Evolutionary conservation across 2,888 invertebrate genomes (phyloP).

Genomic region (Epirrhoe alternata): DNA sequence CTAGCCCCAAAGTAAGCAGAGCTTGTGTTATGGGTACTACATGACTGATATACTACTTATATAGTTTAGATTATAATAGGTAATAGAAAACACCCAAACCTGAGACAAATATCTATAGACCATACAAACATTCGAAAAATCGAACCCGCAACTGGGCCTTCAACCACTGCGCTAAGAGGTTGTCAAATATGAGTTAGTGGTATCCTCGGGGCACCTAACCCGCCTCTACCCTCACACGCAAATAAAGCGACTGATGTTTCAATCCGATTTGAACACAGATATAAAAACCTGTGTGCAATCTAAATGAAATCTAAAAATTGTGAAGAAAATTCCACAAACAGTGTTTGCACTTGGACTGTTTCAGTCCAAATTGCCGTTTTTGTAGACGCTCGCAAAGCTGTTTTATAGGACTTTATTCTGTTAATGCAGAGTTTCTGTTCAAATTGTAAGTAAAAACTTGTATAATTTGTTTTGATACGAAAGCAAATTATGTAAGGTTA

Average conservation of each 20-base stretch:
- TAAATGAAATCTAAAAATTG: conserved; percentile 30
- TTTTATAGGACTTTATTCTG: conserved; percentile 35
- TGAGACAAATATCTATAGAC: too few relatives aligned
- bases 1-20: too few relatives aligned
- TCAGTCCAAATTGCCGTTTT: conserved; percentile 35
- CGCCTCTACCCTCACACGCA: conserved; percentile 1
- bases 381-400: conserved; percentile 38
- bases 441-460: conserved; percentile 16
- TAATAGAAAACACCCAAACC: too few relatives aligned
- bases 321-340: conserved; percentile 24
- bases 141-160: too few relatives aligned
- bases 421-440: conserved; percentile 20
- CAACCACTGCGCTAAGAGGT: too few relatives aligned
- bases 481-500: background rate
- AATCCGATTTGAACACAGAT: conserved; percentile 12
- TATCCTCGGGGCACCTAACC: background rate
- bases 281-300: conserved; percentile 22
- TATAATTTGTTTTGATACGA: conserved; percentile 10
- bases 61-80: too few relatives aligned
- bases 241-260: conserved; percentile 1
- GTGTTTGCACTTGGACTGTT: conserved; percentile 20
- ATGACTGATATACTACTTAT: too few relatives aligned
- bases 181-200: background rate
- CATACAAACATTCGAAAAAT: too few relatives aligned
- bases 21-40: too few relatives aligned